Evolutionary conservation across 2,888 invertebrate species (phyloP).

Genomic region (Psylliodes chrysocephalus): DNA sequence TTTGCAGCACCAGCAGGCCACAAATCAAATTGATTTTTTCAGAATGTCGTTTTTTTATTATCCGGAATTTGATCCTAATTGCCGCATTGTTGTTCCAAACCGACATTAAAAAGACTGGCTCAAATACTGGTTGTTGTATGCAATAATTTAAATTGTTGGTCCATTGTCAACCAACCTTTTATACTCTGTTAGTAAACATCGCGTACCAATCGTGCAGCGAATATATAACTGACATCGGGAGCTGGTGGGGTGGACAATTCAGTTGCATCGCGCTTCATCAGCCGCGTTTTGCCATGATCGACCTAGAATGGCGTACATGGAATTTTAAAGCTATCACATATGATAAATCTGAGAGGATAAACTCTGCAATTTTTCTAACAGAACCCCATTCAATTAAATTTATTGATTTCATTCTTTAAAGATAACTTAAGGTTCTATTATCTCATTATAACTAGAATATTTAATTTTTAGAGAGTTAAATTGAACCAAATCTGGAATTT

Average conservation of each 20-base stretch:
- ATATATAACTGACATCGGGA: slow-evolving; percentile 39
- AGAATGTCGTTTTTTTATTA: background rate
- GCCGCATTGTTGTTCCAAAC: slow-evolving; percentile 1
- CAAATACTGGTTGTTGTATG: slow-evolving; percentile 29
- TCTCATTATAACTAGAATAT: too few relatives aligned
- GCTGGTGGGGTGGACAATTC: slow-evolving; percentile 33
- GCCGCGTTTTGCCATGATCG: slow-evolving; percentile 37
- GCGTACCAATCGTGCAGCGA: slow-evolving; percentile 38
- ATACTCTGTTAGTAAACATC: slow-evolving; percentile 43
- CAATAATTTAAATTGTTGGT: slow-evolving; percentile 40
- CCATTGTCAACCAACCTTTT: slow-evolving; percentile 37
- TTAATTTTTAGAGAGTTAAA: too few relatives aligned
- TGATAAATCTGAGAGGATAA: background rate
- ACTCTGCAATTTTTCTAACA: background rate
- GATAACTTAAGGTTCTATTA: too few relatives aligned
- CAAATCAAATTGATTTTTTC: slow-evolving; percentile 16
- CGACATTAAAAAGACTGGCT: slow-evolving; percentile 13
- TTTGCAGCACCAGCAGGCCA: background rate
- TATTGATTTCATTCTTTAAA: too few relatives aligned
- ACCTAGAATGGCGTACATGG: slow-evolving; percentile 24
- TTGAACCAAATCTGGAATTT: too few relatives aligned
- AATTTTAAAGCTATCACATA: slow-evolving; percentile 24
- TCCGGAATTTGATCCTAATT: slow-evolving; percentile 1
- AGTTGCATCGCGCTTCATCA: slow-evolving; percentile 37
- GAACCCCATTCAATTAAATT: too few relatives aligned